Conservation (phyloP, 2,113 vertebrate species). For the Proterorhinus semilunaris region DNA sequence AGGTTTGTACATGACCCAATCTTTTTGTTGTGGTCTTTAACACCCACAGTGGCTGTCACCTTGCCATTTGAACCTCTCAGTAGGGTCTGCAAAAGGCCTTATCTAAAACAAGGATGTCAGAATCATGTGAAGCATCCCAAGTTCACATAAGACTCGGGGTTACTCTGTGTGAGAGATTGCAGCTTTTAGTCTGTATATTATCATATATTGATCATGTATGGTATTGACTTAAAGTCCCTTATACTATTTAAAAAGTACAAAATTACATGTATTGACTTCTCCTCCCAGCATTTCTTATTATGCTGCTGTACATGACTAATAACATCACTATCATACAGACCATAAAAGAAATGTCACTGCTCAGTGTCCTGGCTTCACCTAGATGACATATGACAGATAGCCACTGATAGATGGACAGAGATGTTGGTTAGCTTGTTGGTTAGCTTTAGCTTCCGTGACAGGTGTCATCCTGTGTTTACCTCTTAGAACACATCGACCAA, state of each 20-base stretch:
- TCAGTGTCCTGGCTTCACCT: conserved; percentile 41
- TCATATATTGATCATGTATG: too few relatives aligned
- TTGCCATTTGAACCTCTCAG: conserved; percentile 57
- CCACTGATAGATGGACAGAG: conserved; percentile 47
- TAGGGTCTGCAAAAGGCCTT: conserved; percentile 33
- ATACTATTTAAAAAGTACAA: too few relatives aligned
- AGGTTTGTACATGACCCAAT: conserved; percentile 5
- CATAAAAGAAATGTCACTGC: conserved; percentile 55
- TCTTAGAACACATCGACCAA: conserved; percentile 43
- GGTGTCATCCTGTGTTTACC: conserved; percentile 66
- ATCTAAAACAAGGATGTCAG: conserved; percentile 38
- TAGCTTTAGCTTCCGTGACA: conserved; percentile 63
- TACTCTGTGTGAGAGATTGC: conserved; percentile 39
- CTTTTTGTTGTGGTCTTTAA: conserved; percentile 44
- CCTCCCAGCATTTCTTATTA: conserved; percentile 9
- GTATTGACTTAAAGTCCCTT: too few relatives aligned
- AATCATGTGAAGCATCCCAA: conserved; percentile 36
- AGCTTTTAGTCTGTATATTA: conserved; percentile 21
- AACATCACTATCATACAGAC: conserved; percentile 44
- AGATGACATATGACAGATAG: conserved; percentile 59
- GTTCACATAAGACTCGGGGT: conserved; percentile 57
- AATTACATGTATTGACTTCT: too few relatives aligned
- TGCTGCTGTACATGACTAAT: conserved; percentile 45
- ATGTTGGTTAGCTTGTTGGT: conserved; percentile 51
- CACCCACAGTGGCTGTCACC: conserved; percentile 42